Base-by-base conservation (phyloP, 2,888 invertebrate genomes). In the Phragmatobia fuliginosa region DNA sequence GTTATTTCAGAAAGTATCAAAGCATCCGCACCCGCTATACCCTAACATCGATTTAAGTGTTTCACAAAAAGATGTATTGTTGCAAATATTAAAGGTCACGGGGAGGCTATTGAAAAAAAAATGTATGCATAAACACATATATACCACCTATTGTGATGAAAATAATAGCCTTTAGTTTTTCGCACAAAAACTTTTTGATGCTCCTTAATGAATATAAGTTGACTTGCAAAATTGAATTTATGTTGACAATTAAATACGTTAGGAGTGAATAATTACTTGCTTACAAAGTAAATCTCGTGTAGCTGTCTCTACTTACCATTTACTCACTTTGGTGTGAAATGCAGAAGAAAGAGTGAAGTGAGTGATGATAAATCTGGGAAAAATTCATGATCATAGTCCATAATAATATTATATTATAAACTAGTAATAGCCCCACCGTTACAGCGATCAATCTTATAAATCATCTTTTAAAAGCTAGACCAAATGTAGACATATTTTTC, bases 71-170 rank as follows among this genome's bases (percentile, higher is more conserved):
- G 88, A 86, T 91, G 89, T 90, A 90, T 90, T 88, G 90, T 87
- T 84, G 84, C 85, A 87, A 79, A n/a, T n/a, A n/a, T 85, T 85
- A 86, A 92, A 93, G 94, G 94, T 91, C 90, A 88, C 87, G 85
- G 72, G 84, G 76, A 76, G 78, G 87, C 86, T 91, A 90, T 88
- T 83, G 83, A 71, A 74, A 75, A 83, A 80, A 79, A 87, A 86
- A 87, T 88, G 86, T 87, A 86, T 86, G 81, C 83, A 85, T 82
- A 82, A 81, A 82, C n/a, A n/a, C 73, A 78, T 77, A 82, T 83
- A 85, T 83, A 83, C 82, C 83, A 86, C 86, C 87, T 87, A 87
- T 89, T 89, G 84, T 88, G 67, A 79, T 71, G 41, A 68, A 74
- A 65, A 79, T 84, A 84, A 84, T 75, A 72, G 72, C 71, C 62